Evolutionary conservation across 1,140 invertebrate species (phyloP).

Genomic region (Euschistus heros): DNA sequence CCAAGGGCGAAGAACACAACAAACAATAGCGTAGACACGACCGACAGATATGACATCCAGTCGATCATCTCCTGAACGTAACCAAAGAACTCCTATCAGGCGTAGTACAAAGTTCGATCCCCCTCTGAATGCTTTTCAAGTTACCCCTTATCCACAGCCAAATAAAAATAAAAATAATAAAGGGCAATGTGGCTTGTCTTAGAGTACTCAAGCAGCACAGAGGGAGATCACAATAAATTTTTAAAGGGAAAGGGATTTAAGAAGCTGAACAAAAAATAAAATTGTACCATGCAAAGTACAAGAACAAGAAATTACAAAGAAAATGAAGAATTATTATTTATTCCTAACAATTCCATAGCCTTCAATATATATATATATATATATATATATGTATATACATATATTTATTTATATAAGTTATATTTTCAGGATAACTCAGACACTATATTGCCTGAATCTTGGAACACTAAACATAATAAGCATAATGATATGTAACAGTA

Average conservation of each 20-base stretch:
- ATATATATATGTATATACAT: no score
- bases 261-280: constrained; percentile 7
- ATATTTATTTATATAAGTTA: no score
- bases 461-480: no score
- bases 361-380: no score
- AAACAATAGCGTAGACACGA: constrained; percentile 85
- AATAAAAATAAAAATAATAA: constrained; percentile 13
- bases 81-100: constrained; percentile 85
- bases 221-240: neutral
- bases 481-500: no score
- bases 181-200: neutral
- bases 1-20: constrained; percentile 96
- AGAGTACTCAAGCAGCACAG: neutral
- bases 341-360: no score
- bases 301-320: no score
- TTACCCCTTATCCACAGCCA: neutral
- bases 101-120: constrained; percentile 38
- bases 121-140: constrained; percentile 30
- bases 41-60: constrained; percentile 93
- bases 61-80: constrained; percentile 95
- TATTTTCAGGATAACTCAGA: no score
- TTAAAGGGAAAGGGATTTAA: neutral
- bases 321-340: no score
- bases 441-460: no score
- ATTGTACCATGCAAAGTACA: constrained; percentile 4